Base-by-base conservation (phyloP, 1,140 invertebrate genomes). In the Cheumatopsyche charites region DNA sequence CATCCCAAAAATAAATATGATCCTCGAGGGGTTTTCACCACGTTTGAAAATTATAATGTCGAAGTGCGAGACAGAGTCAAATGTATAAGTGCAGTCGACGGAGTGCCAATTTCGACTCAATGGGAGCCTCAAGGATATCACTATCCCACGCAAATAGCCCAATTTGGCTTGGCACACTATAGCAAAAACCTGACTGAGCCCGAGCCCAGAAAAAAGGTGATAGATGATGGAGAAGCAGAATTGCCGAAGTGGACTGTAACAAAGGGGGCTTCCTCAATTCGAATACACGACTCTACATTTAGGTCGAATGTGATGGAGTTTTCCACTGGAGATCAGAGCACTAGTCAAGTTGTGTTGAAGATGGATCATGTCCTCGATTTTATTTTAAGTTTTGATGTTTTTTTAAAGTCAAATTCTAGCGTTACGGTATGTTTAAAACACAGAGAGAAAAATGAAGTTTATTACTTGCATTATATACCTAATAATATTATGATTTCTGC, bases 81-180 rank as follows among this genome's bases (percentile, higher is more conserved):
- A 84, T 98, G 95, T 80, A 91, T 99, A 74, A 96, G 93, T 81
- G 96, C 92, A 0, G 90, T 88, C 12, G 92, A 97, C 79, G 95
- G 94, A 69, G 95, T 98, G 7, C 95, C 97, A 0, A 90, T 98
- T 42, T 97, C 95, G 1, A 96, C 91, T 0, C 97, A 98, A 79
- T 99, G 97, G 97, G 92, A 95, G 72, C 91, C 90, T 21, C 87
- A 89, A 55, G 97, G 96, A 0, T 98, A 99, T 82, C 97, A 92
- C 81, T 99, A 99, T 85, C 96, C 97, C 0, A 98, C 97, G 1
- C 98, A 99, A 86, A 98, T 99, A 74, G 96, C 97, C 3, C 98
- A 99, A 81, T 99, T 96, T 82, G 98, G 95, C 0, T 82, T 99
- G 41, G 94, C 96, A 23, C 98, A 99, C 83, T 99, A 97, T 82